Percentiles rank a stretch among this genome's conserved stretches.
phyloP scores from a whole-genome alignment of 2,113 vertebrate genomes.

The Strigops habroptila region DNA sequence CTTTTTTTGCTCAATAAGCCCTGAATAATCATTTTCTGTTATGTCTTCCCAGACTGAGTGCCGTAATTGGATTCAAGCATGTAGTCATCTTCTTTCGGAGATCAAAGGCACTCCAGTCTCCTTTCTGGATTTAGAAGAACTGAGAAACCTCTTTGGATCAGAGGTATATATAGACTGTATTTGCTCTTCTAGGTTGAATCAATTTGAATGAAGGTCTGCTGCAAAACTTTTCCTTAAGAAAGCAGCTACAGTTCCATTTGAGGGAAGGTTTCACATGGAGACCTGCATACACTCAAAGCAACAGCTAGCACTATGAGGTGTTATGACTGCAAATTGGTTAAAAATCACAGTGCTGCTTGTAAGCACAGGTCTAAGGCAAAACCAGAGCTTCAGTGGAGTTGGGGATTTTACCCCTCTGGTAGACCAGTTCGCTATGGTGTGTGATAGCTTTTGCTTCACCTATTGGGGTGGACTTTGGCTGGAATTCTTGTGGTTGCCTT shows the following conservation, averaged over 20 bases:
- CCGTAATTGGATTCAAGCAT: conserved; percentile 77
- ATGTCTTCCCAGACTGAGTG: conserved; percentile 74
- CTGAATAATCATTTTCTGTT: background rate
- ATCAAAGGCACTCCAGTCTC: conserved; percentile 59
- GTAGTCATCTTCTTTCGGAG: conserved; percentile 74
- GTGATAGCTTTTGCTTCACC: background rate
- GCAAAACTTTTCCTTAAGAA: background rate
- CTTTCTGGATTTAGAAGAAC: conserved; percentile 38
- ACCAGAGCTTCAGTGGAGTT: background rate
- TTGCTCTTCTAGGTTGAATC: background rate
- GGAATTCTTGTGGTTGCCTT: background rate
- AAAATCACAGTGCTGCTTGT: background rate
- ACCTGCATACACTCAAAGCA: accelerated
- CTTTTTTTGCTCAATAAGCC: background rate
- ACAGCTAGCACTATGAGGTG: background rate
- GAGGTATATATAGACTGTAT: conserved; percentile 1
- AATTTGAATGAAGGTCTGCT: background rate
- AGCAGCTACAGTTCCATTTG: background rate
- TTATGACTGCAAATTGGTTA: background rate
- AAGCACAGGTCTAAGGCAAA: background rate
- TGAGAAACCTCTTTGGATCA: conserved; percentile 1
- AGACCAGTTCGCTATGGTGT: background rate
- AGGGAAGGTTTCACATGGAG: background rate
- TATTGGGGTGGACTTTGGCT: background rate
- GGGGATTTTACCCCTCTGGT: background rate